Conservation (phyloP, 2,797 vertebrate species). For the Bovichtus variegatus region DNA sequence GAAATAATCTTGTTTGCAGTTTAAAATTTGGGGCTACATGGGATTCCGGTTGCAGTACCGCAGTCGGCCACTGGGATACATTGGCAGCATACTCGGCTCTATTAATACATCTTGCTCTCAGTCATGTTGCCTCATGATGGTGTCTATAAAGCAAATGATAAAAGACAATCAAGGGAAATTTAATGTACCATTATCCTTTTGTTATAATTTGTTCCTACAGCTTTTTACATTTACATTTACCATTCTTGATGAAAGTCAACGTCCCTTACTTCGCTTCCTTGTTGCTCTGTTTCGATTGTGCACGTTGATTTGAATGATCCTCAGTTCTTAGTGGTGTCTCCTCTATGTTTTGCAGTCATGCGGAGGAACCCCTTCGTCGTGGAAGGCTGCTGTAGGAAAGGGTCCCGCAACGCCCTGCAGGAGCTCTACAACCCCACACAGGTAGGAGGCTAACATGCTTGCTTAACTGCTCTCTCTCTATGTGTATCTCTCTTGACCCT, state of each 20-base stretch:
- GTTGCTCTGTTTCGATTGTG: neutral
- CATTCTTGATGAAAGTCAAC: no score
- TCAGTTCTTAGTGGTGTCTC: constrained; percentile 16
- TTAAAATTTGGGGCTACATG: no score
- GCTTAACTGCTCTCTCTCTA: neutral
- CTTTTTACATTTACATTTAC: no score
- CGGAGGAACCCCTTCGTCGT: constrained; percentile 93
- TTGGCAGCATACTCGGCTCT: neutral
- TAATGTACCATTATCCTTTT: no score
- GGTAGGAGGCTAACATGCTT: constrained; percentile 78
- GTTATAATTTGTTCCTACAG: no score
- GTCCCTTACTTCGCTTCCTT: no score
- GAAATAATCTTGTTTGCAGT: neutral
- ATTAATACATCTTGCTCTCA: neutral
- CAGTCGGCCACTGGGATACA: neutral
- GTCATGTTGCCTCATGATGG: neutral
- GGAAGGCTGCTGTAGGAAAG: constrained; percentile 95
- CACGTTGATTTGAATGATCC: neutral
- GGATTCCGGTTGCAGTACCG: neutral
- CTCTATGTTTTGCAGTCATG: constrained; percentile 89
- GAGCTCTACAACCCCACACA: constrained; percentile 96
- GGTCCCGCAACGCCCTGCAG: constrained; percentile 93
- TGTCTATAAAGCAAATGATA: neutral
- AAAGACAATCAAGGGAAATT: no score
- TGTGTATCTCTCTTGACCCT: neutral